phyloP scores from a whole-genome alignment of 2,797 vertebrate species.

The Gymnothorax reevesii region DNA sequence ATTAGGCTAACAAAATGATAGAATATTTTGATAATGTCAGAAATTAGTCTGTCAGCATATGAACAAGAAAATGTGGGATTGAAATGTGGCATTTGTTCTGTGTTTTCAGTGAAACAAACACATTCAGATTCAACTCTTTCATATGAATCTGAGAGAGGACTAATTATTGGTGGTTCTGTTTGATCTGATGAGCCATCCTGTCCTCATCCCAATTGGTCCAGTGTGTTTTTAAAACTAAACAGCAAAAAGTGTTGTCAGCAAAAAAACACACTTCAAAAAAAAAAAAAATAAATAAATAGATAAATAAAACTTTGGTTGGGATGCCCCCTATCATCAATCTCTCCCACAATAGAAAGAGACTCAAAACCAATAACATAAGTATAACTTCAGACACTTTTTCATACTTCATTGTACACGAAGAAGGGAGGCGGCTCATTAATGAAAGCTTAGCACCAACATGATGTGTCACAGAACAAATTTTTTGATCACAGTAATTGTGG shows the following conservation, averaged over 20 bases:
- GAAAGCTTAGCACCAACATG: background rate
- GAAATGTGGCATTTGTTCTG: background rate
- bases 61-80: background rate
- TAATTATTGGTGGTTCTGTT: conserved; percentile 37
- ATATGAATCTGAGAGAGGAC: conserved; percentile 45
- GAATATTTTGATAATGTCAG: background rate
- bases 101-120: background rate
- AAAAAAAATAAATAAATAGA: conserved; percentile 3
- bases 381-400: conserved; percentile 54
- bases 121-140: conserved; percentile 29
- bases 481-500: background rate
- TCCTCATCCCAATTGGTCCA: background rate
- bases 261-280: background rate
- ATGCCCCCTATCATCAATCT: conserved; percentile 17
- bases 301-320: background rate
- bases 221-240: background rate
- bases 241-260: conserved; percentile 24
- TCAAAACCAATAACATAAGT: conserved; percentile 30
- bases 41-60: background rate
- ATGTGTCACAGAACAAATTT: background rate
- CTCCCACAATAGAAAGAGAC: background rate
- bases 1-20: background rate
- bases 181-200: conserved; percentile 16
- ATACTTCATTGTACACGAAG: conserved; percentile 42
- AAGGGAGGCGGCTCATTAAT: background rate